Evolutionary conservation across 2,797 vertebrate genomes (phyloP).

Genomic region (Parambassis ranga): DNA sequence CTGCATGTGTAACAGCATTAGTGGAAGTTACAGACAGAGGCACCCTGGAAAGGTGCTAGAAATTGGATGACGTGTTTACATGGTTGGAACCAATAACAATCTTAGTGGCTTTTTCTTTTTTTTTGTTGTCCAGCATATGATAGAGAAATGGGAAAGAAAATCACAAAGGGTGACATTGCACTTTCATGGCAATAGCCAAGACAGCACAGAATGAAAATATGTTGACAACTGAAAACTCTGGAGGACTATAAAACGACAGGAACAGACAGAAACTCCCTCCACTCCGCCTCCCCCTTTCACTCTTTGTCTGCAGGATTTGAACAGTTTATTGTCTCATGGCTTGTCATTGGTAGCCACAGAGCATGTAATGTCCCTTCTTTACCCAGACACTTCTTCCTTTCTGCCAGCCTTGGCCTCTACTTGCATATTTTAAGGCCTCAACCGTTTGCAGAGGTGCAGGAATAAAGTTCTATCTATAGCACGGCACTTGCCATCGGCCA

Average conservation of each 20-base stretch:
- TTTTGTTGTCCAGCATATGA: too few relatives aligned
- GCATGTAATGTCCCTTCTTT: slow-evolving; percentile 38
- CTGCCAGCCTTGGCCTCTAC: slow-evolving; percentile 22
- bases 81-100: too few relatives aligned
- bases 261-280: slow-evolving; percentile 3
- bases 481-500: slow-evolving; percentile 64
- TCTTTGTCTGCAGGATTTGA: slow-evolving; percentile 26
- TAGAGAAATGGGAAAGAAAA: background rate
- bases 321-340: slow-evolving; percentile 31
- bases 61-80: too few relatives aligned
- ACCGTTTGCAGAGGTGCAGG: slow-evolving; percentile 53
- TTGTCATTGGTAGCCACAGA: slow-evolving; percentile 34
- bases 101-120: too few relatives aligned
- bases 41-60: too few relatives aligned
- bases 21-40: too few relatives aligned
- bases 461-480: slow-evolving; percentile 75
- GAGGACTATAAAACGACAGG: slow-evolving; percentile 2
- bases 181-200: background rate
- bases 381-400: slow-evolving; percentile 36
- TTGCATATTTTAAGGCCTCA: slow-evolving; percentile 58
- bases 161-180: background rate
- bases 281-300: background rate
- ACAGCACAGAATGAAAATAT: slow-evolving; percentile 5
- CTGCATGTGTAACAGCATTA: too few relatives aligned
- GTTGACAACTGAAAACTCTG: slow-evolving; percentile 10